These are phyloP conservation scores for Cololabis saira DNA, from an alignment of 2,113 vertebrate genomes.

Conservation along the genomic window DNA sequence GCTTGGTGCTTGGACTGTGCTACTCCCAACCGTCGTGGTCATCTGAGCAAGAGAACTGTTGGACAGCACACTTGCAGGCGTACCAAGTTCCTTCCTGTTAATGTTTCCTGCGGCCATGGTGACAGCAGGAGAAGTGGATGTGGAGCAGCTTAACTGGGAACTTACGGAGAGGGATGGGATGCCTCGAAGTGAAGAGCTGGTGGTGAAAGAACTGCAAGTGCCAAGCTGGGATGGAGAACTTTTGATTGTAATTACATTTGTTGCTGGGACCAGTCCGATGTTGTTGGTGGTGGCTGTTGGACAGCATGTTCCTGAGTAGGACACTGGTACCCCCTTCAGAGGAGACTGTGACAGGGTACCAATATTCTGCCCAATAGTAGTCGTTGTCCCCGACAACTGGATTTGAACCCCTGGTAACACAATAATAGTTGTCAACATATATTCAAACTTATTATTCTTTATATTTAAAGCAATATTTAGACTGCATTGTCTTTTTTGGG, in stretches of 20 bases:
- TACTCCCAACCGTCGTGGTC: slow-evolving; percentile 36
- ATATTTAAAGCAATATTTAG: neutral
- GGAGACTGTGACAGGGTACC: slow-evolving; percentile 58
- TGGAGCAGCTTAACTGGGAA: slow-evolving; percentile 31
- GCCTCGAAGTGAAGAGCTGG: slow-evolving; percentile 31
- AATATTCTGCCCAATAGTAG: slow-evolving; percentile 54
- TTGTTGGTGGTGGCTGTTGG: slow-evolving; percentile 50
- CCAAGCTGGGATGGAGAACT: slow-evolving; percentile 34
- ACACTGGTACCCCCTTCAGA: slow-evolving; percentile 42
- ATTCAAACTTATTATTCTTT: too few relatives aligned
- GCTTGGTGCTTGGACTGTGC: slow-evolving; percentile 38
- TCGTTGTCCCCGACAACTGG: slow-evolving; percentile 58
- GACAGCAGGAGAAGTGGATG: slow-evolving; percentile 24
- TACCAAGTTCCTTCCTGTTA: slow-evolving; percentile 34
- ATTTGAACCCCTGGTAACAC: slow-evolving; percentile 55
- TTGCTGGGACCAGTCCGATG: slow-evolving; percentile 22
- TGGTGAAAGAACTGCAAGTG: slow-evolving; percentile 21
- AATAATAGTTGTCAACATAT: slow-evolving; percentile 1
- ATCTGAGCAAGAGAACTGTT: slow-evolving; percentile 42
- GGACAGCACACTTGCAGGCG: slow-evolving; percentile 5
- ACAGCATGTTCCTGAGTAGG: slow-evolving; percentile 50
- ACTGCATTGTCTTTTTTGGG: too few relatives aligned
- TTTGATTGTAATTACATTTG: slow-evolving; percentile 41
- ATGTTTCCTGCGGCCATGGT: slow-evolving; percentile 22
- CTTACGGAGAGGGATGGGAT: slow-evolving; percentile 34